Evolutionary conservation across 2,113 vertebrate species (phyloP), one percentile per base, ranked within the genome.

Genomic region (Chlorodrepanis virens): DNA sequence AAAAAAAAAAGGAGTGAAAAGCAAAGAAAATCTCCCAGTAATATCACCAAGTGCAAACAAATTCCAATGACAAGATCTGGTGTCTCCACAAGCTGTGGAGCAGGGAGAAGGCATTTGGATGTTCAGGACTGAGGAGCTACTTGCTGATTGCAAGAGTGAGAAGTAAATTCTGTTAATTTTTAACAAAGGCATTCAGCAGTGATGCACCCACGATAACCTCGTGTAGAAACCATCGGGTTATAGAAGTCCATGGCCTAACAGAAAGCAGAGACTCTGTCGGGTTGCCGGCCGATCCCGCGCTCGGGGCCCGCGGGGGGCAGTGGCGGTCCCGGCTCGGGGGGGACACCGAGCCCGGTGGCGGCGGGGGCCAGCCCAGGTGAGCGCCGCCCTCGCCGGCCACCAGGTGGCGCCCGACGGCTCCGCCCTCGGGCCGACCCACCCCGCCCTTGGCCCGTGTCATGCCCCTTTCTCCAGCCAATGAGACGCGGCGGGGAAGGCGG

Each of bases 281-380:
- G 24, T 14, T 10, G 5, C 18, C 2, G 45, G 23, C 23, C 6
- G 1, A 33, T 35, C 8, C 19, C 13, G 54, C 2, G 6, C 7
- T 35, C 25, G 42, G 6, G 42, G 7, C 1, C 0, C 40, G 3
- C 4, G 3, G 35, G 2, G 33, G 5, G 13, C 68, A 2, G 2
- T 0, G 24, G 0, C 4, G 2, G 22, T 12, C 3, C 33, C 54
- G 9, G 15, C n/a, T n/a, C 2, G 15, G 2, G 1, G 40, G 39
- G 31, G 12, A 10, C 20, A n/a, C 54, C 31, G 31, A 56, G 31
- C 54, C 50, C 29, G 53, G 29, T 11, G 11, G 25, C 9, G 39
- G 33, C 31, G 33, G 11, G 9, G 5, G 33, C 49, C 4, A 39
- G 24, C 39, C 10, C 78, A 47, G 52, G 22, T 27, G 64, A 2